Evolutionary conservation across 2,888 invertebrate species (phyloP).

Genomic region (Homarus gammarus): DNA sequence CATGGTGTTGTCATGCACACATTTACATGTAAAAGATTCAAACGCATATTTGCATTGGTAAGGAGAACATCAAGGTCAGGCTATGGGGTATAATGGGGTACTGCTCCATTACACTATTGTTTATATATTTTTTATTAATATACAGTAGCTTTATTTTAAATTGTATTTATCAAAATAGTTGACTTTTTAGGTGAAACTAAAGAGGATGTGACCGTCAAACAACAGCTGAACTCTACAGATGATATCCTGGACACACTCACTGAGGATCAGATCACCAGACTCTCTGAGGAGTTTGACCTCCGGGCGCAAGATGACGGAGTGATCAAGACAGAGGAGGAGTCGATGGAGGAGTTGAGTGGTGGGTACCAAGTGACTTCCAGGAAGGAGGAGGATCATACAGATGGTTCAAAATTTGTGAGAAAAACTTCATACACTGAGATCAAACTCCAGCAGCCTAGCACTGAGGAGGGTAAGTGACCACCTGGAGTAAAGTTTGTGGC

Average conservation of each 20-base stretch:
- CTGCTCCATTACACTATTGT: no score
- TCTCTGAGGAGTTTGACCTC: slow-evolving; percentile 71
- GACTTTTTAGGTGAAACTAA: slow-evolving; percentile 24
- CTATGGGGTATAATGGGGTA: no score
- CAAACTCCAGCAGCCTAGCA: slow-evolving; percentile 62
- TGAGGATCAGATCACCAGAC: slow-evolving; percentile 66
- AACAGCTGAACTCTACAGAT: slow-evolving; percentile 29
- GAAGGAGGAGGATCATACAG: slow-evolving; percentile 31
- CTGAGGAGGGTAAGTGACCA: slow-evolving; percentile 52
- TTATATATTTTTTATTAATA: no score
- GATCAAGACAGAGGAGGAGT: slow-evolving; percentile 56
- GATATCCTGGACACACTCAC: slow-evolving; percentile 68
- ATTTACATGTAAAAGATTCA: no score
- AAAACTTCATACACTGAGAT: slow-evolving; percentile 75
- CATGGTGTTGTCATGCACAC: no score
- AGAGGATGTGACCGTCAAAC: not conserved
- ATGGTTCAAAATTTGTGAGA: slow-evolving; percentile 54
- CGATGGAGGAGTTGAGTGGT: slow-evolving; percentile 37
- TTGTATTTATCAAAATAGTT: not conserved
- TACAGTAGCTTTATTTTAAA: no score
- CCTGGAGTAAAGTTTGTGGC: not conserved
- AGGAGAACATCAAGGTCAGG: no score
- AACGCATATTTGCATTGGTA: no score
- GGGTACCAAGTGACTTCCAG: slow-evolving; percentile 39
- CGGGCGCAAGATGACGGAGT: slow-evolving; percentile 66